Percentiles rank a stretch among this genome's conserved stretches.
These are phyloP conservation scores for Phyllotreta striolata DNA, from an alignment of 2,888 invertebrate genomes.

Conservation along the genomic window DNA sequence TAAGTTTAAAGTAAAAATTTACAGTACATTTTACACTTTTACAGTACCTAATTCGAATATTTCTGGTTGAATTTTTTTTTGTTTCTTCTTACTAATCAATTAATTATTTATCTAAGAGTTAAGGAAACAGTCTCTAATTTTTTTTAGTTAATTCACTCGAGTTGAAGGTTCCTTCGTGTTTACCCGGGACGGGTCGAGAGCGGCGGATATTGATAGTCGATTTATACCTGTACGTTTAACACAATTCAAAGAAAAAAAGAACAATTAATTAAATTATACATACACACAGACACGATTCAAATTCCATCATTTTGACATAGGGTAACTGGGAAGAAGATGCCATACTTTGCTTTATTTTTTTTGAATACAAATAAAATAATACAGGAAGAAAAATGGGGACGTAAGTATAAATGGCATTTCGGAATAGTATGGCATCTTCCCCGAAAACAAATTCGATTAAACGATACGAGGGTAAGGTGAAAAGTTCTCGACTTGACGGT, in stretches of 20 bases:
- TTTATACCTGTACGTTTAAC: conserved; percentile 17
- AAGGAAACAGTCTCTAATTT: conserved; percentile 4
- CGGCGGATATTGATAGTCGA: conserved; percentile 14
- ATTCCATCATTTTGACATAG: conserved; percentile 1
- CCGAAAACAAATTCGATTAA: conserved; percentile 1
- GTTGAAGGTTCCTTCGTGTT: conserved; percentile 11
- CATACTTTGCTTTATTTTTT: not conserved
- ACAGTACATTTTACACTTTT: not conserved
- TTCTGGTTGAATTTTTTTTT: too few species aligned
- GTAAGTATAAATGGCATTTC: too few species aligned
- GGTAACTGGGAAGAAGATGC: conserved; percentile 16
- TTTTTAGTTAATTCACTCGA: conserved; percentile 2
- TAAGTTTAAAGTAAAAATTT: too few species aligned
- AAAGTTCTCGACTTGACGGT: too few species aligned
- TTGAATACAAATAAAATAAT: not conserved
- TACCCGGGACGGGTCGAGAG: not conserved
- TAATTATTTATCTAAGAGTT: not conserved
- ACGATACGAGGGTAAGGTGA: too few species aligned
- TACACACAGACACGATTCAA: too few species aligned
- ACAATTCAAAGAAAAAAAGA: conserved; percentile 2
- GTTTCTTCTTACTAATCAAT: conserved; percentile 7
- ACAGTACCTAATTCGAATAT: conserved; percentile 7
- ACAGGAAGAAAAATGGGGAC: not conserved
- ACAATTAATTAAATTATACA: conserved; percentile 1
- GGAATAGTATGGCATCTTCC: conserved; percentile 15